Base-by-base conservation (phyloP, 2,888 invertebrate genomes). In the Mythimna albipuncta region DNA sequence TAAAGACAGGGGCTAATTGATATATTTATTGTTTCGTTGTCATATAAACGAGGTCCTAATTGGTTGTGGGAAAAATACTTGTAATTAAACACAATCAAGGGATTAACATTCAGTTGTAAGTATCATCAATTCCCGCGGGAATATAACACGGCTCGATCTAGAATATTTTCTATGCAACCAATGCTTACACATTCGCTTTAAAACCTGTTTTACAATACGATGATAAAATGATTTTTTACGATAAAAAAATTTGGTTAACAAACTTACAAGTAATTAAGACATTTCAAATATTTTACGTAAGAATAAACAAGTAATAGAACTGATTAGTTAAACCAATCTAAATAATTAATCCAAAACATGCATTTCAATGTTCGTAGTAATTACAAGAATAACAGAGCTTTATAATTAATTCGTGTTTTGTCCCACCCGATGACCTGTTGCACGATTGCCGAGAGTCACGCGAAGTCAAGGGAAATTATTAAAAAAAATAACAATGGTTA, bases 11-110 rank as follows among this genome's bases (percentile, higher is more conserved):
- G 69, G 44, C 76, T 84, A 81, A 83, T 71, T 71, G 85, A 75
- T 83, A 78, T 77, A 84, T 88, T 89, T 83, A 88, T 86, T 84
- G 79, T 85, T 72, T 78, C 65, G 82, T 76, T 83, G 82, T 87
- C 84, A 82, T 86, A 82, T 78, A 68, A 76, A 77, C 75, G 63
- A 67, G 68, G 63, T 70, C 58, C 66, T 84, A 89, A 91, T 88
- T 89, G 89, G 69, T 73, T 86, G 91, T 91, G 91, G 84, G 91
- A 91, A 90, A 88, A 88, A 87, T 79, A 83, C 82, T 85, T 78
- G 73, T 85, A 88, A 90, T 89, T 87, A 87, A 89, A 85, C 73
- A 81, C 89, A 89, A 89, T 90, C 83, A 89, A 87, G 81, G 64
- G 77, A 87, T 87, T 86, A 83, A 82, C 73, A 86, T 84, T 83